Base-by-base conservation (phyloP, 2,797 vertebrate genomes). In the Thripadectes ignobilis region DNA sequence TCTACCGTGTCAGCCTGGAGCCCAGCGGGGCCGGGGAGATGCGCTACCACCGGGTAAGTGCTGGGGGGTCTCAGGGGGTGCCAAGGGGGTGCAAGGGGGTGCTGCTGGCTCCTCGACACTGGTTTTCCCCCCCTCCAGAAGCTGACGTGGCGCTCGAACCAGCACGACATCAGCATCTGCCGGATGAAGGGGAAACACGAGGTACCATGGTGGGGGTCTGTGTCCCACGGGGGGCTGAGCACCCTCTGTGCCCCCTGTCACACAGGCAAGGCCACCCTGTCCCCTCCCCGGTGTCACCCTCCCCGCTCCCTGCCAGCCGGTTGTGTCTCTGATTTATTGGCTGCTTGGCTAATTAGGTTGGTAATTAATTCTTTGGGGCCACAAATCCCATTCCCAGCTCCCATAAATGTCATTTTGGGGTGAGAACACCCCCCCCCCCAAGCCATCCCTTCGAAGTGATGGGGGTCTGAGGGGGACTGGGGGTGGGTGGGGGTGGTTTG, bases 141-240 rank as follows among this genome's bases (percentile, higher is more conserved):
- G 92, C 98, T 99, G 96, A 99, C 99, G 26, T 99, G 99, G 99
- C 98, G 97, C 92, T 99, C 99, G 1, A 99, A 99, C 87, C 99
- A 98, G 95, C 98, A 99, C 13, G 99, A 99, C 98, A 99, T 99
- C 96, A 98, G 98, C 95, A 99, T 99, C 97, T 99, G 99, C 96
- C 97, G 98, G 76, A 99, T 99, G 99, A 99, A 99, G 97, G 99
- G 99, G 88, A 99, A 99, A 59, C 99, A 99, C 26, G 99, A 99
- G 98, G 99, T 99, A 94, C 86, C 89, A 59, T 6, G 43, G 27
- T 4, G 38, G 92, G 14, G 36, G 3, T 3, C 38, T 1, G 32
- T 15, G 8, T 52, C 65, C 51, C 9, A 0, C 3, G 38, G 92
- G 14, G 36, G 4, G 10, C 30, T 1, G 10, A 24, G 69, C 81